These are phyloP conservation scores for Rhyacophila brunnea DNA, from an alignment of 1,140 invertebrate species.

Conservation along the genomic window DNA sequence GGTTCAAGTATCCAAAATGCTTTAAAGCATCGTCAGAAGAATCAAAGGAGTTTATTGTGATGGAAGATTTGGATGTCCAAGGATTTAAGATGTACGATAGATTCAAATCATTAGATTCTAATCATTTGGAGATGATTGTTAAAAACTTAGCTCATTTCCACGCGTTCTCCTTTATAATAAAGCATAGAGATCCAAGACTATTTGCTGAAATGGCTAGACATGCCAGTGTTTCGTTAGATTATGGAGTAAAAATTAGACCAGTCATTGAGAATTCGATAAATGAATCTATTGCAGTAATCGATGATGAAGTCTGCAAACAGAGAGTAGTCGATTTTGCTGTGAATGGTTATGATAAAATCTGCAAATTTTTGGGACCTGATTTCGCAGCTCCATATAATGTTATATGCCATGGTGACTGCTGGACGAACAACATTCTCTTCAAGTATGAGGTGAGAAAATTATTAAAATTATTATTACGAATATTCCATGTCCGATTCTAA, in stretches of 20 bases:
- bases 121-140: constrained; percentile 48
- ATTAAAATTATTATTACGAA: too few species aligned
- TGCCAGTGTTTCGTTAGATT: background rate
- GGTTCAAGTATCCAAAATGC: background rate
- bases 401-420: too few species aligned
- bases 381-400: too few species aligned
- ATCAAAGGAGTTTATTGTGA: constrained; percentile 43
- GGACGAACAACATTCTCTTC: too few species aligned
- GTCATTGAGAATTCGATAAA: background rate
- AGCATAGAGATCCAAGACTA: constrained; percentile 1
- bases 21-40: constrained; percentile 33
- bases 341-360: too few species aligned
- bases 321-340: background rate
- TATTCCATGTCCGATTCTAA: too few species aligned
- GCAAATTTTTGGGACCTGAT: too few species aligned
- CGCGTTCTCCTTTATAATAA: constrained; percentile 40
- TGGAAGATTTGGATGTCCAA: constrained; percentile 54
- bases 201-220: constrained; percentile 2
- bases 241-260: background rate
- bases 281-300: background rate
- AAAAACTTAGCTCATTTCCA: constrained; percentile 57
- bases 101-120: constrained; percentile 48
- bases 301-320: background rate
- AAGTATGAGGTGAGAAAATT: too few species aligned
- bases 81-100: constrained; percentile 57